A percentile compares a stretch with the other conserved stretches of the same genome.
Evolutionary conservation across 2,113 vertebrate species (phyloP).

Genomic region (Leptobrachium leishanense): DNA sequence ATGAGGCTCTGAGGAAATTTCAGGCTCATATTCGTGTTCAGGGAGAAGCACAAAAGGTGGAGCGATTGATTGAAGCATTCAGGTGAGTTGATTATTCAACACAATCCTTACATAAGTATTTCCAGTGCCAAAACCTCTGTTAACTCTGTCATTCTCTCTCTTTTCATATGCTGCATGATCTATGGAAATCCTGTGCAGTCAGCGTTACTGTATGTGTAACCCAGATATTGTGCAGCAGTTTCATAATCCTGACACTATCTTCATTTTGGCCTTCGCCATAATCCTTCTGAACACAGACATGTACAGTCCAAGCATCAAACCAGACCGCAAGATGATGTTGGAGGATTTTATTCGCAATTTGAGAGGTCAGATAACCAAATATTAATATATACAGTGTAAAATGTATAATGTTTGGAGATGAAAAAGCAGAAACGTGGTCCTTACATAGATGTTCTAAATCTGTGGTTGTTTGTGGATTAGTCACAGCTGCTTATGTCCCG

Average conservation of each 20-base stretch:
- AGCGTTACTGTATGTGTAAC: conserved; percentile 99
- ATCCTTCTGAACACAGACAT: conserved; percentile 98
- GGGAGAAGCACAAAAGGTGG: conserved; percentile 98
- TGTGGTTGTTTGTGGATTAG: not conserved
- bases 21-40: conserved; percentile 97
- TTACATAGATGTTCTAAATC: not conserved
- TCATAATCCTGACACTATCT: conserved; percentile 98
- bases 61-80: conserved; percentile 97
- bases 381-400: not conserved
- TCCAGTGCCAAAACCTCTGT: not conserved
- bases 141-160: not conserved
- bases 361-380: conserved; percentile 74
- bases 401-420: not conserved
- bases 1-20: conserved; percentile 94
- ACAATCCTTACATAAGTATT: not conserved
- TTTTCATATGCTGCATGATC: not conserved
- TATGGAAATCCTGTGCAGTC: conserved; percentile 69
- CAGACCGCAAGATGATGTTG: conserved; percentile 97
- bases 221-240: conserved; percentile 98
- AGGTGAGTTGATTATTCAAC: conserved; percentile 70
- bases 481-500: not conserved
- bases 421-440: not conserved
- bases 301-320: conserved; percentile 99
- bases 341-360: conserved; percentile 98
- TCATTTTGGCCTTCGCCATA: conserved; percentile 97